Base-by-base conservation (phyloP, 2,113 vertebrate species). In the Sylvia atricapilla region DNA sequence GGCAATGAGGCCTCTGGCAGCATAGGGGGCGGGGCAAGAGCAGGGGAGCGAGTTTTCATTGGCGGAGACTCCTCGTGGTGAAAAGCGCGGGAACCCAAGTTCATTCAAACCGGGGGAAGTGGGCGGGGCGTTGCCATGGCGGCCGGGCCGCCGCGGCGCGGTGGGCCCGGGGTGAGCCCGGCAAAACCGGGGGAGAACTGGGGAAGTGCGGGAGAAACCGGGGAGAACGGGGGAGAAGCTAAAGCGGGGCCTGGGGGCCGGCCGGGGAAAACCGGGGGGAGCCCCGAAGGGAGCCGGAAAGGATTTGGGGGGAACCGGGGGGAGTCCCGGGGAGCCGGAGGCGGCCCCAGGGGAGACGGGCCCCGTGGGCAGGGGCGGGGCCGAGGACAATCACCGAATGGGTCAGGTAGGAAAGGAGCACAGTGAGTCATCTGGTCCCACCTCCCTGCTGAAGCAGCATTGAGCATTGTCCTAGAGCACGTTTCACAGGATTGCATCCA, bases 1-100 rank as follows among this genome's bases (percentile, higher is more conserved):
- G 88, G 7, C 23, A 4, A 43, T 0, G 7, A 2, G 10, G 1
- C 4, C 0, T 0, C 4, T 0, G 31, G 7, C 3, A 2, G 8
- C 6, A 0, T 0, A 5, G 8, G 1, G 37, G 79, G 91, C 49
- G 58, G 75, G 79, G 18, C 15, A 35, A 84, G 3, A 0, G 4
- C 0, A 2, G 4, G 4, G 24, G 2, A 16, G 15, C 4, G 58
- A 19, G 7, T 44, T 85, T 19, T 73, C 33, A 92, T 92, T 92
- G 96, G 91, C 4, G 22, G 49, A 93, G 44, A 10, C 3, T 6
- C 24, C 6, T 15, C 2, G 7, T 6, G 21, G 16, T 0, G 35
- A 30, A 93, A 90, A 46, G 79, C 83, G 93, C 93, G 93, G 93
- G 91, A 90, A 27, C 3, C 2, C 4, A 2, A 9, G 13, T 6